These are phyloP conservation scores for Miltochrista miniata DNA, from an alignment of 2,888 invertebrate species.

Conservation along the genomic window DNA sequence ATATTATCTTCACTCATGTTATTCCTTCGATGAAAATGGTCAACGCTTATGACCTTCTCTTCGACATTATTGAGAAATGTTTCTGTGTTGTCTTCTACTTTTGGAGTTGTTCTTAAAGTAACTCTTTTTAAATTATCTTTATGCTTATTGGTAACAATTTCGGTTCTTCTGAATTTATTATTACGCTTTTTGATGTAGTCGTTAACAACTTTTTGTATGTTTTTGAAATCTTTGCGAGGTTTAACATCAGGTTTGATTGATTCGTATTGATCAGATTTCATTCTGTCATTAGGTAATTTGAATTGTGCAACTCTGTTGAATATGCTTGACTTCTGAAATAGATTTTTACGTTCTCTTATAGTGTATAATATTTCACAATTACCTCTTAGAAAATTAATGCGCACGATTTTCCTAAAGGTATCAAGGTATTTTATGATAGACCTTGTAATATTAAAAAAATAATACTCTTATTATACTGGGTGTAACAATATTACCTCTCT, in stretches of 20 bases:
- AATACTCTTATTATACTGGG: too few relatives aligned
- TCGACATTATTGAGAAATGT: conserved; percentile 36
- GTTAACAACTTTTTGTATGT: conserved; percentile 47
- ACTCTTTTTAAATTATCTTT: conserved; percentile 1
- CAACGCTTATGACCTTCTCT: conserved; percentile 38
- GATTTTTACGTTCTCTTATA: background rate
- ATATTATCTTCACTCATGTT: conserved; percentile 7
- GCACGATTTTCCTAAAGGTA: background rate
- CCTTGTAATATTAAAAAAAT: too few relatives aligned
- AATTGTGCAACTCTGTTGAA: conserved; percentile 44
- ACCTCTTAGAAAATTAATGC: too few relatives aligned
- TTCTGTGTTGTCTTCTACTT: conserved; percentile 24
- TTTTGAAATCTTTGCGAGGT: conserved; percentile 57
- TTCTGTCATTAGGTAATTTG: conserved; percentile 29
- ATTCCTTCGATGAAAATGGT: conserved; percentile 26
- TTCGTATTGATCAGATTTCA: conserved; percentile 2
- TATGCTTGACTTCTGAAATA: conserved; percentile 47
- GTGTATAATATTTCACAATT: too few relatives aligned
- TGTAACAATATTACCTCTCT: too few relatives aligned
- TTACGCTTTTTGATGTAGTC: conserved; percentile 44
- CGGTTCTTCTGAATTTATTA: conserved; percentile 5
- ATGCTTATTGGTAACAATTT: background rate
- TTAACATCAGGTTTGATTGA: conserved; percentile 44
- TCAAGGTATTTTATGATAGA: too few relatives aligned
- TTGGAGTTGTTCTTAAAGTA: conserved; percentile 5